These are phyloP conservation scores for Eubasilissa regina DNA, from an alignment of 1,140 invertebrate species.

Conservation along the genomic window DNA sequence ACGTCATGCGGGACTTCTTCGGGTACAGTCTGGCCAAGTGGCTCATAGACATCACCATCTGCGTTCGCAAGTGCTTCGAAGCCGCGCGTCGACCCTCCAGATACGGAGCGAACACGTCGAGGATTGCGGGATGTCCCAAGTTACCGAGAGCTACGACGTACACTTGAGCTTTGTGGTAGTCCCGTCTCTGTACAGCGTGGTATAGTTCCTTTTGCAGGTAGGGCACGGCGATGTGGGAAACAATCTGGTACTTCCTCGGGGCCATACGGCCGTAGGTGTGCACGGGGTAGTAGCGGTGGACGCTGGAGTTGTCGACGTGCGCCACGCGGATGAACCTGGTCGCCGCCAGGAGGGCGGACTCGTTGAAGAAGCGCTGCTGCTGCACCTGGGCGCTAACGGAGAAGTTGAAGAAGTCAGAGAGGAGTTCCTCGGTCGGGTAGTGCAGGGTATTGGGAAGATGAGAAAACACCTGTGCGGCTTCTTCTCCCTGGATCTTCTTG, in stretches of 20 bases:
- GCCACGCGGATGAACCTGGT: conserved; percentile 74
- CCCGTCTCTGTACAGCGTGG: conserved; percentile 69
- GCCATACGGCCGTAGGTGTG: conserved; percentile 75
- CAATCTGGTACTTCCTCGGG: conserved; percentile 68
- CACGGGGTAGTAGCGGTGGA: conserved; percentile 76
- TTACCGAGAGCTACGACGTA: conserved; percentile 78
- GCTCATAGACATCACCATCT: conserved; percentile 75
- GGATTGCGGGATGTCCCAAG: conserved; percentile 74
- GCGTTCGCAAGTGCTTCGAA: conserved; percentile 75
- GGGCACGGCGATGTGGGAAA: conserved; percentile 74
- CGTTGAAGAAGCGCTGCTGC: conserved; percentile 69
- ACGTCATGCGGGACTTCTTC: conserved; percentile 70
- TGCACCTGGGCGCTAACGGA: conserved; percentile 69
- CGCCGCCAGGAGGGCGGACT: conserved; percentile 73
- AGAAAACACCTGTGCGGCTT: conserved; percentile 74
- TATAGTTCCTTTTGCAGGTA: conserved; percentile 72
- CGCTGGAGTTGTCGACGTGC: conserved; percentile 72
- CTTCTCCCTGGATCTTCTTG: conserved; percentile 70
- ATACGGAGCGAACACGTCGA: conserved; percentile 77
- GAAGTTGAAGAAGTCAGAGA: conserved; percentile 74
- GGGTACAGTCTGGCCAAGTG: conserved; percentile 70
- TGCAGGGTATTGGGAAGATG: conserved; percentile 70
- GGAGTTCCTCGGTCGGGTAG: conserved; percentile 76
- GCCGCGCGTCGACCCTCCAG: conserved; percentile 74
- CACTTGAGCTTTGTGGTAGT: conserved; percentile 74